Percentiles rank a stretch among this genome's conserved stretches.
Conservation (phyloP, 2,113 vertebrate species). For the Oreochromis tanganicae region DNA sequence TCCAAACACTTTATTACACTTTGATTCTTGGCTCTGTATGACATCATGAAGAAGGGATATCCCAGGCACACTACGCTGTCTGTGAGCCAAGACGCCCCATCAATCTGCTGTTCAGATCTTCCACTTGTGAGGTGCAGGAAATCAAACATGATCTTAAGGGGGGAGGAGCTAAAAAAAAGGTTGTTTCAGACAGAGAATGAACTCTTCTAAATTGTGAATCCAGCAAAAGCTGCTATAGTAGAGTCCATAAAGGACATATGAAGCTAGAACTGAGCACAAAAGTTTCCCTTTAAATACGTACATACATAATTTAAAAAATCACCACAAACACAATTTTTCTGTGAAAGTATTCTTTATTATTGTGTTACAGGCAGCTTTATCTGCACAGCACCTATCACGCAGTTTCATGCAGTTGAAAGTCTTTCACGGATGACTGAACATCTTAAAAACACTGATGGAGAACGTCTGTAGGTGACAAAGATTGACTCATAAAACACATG, state of each 20-base stretch:
- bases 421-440: background rate
- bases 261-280: background rate
- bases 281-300: background rate
- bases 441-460: background rate
- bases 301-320: fast-evolving
- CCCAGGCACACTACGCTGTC: background rate
- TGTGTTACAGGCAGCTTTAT: background rate
- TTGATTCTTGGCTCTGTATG: background rate
- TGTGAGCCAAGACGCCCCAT: background rate
- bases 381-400: background rate
- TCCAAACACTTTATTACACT: background rate
- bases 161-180: background rate
- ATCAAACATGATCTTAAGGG: background rate
- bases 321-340: background rate
- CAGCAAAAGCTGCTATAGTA: background rate
- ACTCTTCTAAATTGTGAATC: background rate
- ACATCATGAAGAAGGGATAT: background rate
- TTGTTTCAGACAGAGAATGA: background rate
- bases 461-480: background rate
- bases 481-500: background rate
- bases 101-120: background rate
- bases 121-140: background rate
- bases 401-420: background rate
- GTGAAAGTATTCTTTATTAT: background rate
- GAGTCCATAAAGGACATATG: background rate